Conservation (phyloP, 2,113 vertebrate genomes). For the Ahaetulla prasina region DNA sequence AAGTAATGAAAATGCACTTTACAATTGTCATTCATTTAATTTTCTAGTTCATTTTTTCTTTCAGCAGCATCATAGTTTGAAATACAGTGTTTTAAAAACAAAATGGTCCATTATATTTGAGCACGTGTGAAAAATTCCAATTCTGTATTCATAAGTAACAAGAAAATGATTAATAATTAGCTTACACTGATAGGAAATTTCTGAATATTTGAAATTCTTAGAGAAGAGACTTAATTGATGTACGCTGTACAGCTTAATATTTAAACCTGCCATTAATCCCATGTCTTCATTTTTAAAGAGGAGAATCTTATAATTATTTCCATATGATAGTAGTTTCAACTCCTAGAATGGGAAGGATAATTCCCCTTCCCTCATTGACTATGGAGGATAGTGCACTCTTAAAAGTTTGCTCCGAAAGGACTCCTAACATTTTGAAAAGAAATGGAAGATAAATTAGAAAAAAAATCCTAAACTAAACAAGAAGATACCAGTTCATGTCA, state of each 20-base stretch:
- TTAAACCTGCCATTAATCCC: not conserved
- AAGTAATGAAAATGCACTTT: not conserved
- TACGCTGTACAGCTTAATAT: not conserved
- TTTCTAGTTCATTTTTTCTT: not conserved
- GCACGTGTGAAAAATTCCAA: not conserved
- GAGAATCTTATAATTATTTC: not conserved
- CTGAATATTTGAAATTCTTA: not conserved
- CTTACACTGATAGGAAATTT: not conserved
- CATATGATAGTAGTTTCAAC: not conserved
- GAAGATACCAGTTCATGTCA: not conserved
- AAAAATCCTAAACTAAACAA: not conserved
- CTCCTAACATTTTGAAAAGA: not conserved
- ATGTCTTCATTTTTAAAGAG: not conserved
- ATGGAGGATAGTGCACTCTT: not conserved
- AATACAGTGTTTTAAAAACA: not conserved
- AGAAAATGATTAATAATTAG: not conserved
- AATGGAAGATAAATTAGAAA: not conserved
- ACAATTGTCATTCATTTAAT: not conserved
- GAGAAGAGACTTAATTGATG: not conserved
- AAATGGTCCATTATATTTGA: not conserved
- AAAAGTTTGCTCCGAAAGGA: not conserved
- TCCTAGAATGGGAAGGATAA: not conserved
- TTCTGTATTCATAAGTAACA: not conserved
- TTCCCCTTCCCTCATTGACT: not conserved
- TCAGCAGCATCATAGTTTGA: not conserved